These are phyloP conservation scores for Mellivora capensis DNA, from an alignment of 2,113 vertebrate species.

Conservation along the genomic window DNA sequence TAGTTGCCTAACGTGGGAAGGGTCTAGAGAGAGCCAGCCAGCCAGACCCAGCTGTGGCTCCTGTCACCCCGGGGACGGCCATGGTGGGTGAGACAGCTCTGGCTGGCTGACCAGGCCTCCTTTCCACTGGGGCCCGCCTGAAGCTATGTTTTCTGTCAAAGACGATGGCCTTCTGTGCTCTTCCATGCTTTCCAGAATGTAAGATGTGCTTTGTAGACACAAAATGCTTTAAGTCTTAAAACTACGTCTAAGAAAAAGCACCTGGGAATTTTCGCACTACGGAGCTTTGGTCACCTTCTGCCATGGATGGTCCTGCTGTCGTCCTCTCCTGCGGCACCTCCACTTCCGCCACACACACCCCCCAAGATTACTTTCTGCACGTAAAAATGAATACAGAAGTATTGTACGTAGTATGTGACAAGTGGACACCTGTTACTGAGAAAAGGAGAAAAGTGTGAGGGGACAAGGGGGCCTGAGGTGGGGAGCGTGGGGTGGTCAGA, in stretches of 20 bases:
- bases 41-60: neutral
- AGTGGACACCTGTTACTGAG: neutral
- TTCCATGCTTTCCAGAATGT: neutral
- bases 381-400: slow-evolving; percentile 5
- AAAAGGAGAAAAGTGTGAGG: neutral
- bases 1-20: neutral
- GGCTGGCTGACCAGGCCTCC: neutral
- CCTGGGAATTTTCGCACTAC: neutral
- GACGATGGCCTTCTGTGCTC: neutral
- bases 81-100: neutral
- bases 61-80: neutral
- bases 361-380: neutral
- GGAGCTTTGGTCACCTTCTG: neutral
- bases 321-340: neutral
- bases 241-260: neutral
- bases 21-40: neutral
- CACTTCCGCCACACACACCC: neutral
- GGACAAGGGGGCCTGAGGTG: neutral
- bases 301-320: neutral
- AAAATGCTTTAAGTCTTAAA: neutral
- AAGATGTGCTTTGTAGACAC: neutral
- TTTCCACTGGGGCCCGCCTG: neutral
- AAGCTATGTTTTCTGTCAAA: neutral
- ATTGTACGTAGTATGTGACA: neutral
- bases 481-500: neutral